Conservation (phyloP, 2,113 vertebrate genomes). For the Ginglymostoma cirratum region DNA sequence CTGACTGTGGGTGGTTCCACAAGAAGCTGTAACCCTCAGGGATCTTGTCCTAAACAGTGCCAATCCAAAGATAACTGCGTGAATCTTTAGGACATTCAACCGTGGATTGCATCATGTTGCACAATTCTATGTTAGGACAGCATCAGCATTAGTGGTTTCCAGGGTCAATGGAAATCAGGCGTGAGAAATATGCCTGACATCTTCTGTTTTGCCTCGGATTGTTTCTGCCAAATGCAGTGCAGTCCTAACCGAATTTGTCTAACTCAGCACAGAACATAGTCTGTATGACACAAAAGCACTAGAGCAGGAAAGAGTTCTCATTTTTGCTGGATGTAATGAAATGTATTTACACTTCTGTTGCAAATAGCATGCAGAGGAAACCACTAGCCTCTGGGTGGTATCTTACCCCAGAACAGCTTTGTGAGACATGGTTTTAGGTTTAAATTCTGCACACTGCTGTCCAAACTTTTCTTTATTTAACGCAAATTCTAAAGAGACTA, state of each 20-base stretch:
- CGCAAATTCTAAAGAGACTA: background rate
- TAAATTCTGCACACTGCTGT: background rate
- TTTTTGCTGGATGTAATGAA: conserved; percentile 9
- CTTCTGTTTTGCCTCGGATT: background rate
- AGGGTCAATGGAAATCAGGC: background rate
- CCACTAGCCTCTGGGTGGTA: background rate
- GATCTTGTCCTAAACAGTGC: background rate
- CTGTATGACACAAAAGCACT: background rate
- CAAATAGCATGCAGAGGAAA: conserved; percentile 8
- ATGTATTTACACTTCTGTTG: background rate
- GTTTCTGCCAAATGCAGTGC: background rate
- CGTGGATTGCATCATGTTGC: background rate
- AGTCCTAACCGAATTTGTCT: background rate
- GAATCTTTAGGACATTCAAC: background rate
- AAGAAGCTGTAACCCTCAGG: background rate
- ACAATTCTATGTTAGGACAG: background rate
- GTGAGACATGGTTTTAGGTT: background rate
- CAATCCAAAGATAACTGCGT: background rate
- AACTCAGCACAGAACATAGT: background rate
- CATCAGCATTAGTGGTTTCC: background rate
- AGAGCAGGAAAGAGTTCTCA: background rate
- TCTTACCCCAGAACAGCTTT: background rate
- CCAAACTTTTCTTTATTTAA: background rate
- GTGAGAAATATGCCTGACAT: background rate
- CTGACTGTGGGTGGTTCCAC: background rate